Conservation (phyloP, 1,140 invertebrate species). For the Pissodes strobi region DNA sequence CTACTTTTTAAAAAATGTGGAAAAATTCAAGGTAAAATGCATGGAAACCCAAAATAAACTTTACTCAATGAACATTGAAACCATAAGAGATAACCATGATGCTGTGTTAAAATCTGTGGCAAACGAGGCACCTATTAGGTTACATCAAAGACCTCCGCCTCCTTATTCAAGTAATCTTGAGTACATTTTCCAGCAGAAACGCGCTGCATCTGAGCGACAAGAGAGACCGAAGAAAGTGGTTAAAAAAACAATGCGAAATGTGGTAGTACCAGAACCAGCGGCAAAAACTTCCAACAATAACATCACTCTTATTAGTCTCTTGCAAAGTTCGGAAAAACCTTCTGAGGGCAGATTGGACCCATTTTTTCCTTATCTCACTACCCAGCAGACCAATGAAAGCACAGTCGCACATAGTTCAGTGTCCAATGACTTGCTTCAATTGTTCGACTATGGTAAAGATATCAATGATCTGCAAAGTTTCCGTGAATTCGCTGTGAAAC, state of each 20-base stretch:
- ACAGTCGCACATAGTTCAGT: background rate
- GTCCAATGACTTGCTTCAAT: background rate
- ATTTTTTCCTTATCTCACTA: background rate
- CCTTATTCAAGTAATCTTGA: no score
- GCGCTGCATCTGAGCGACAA: no score
- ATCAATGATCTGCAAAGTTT: no score
- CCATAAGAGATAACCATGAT: background rate
- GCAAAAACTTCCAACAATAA: background rate
- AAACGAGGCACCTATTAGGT: background rate
- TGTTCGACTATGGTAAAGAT: background rate
- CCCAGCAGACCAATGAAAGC: background rate
- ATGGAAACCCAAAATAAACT: conserved; percentile 7
- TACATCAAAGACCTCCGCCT: no score
- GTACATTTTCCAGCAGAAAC: no score
- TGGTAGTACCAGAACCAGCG: no score
- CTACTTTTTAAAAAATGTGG: background rate
- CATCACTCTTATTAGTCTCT: background rate
- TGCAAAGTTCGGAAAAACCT: background rate
- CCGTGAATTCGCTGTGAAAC: background rate
- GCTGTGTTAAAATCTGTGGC: background rate
- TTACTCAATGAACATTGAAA: background rate
- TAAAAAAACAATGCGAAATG: no score
- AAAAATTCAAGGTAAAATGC: conserved; percentile 4
- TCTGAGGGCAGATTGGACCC: no score
- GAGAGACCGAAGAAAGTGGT: no score